Evolutionary conservation across 2,113 vertebrate genomes (phyloP).

Genomic region (Actenoides hombroni): DNA sequence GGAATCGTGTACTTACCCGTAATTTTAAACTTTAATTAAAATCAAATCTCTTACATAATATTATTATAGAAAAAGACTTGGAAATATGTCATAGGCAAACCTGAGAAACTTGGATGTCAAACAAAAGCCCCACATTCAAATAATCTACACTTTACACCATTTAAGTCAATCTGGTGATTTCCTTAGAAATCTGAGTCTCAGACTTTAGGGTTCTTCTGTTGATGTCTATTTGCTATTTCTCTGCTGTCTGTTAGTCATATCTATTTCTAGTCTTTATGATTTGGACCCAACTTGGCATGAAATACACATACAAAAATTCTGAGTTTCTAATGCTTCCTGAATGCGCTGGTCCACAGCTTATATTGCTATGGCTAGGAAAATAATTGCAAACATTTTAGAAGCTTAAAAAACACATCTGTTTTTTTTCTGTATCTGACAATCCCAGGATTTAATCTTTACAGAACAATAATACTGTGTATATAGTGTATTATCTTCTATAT

Average conservation of each 20-base stretch:
- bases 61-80: neutral
- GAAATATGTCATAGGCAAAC: neutral
- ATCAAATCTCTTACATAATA: neutral
- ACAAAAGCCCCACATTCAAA: neutral
- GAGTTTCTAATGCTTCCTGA: neutral
- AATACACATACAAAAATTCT: neutral
- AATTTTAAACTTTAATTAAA: neutral
- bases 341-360: neutral
- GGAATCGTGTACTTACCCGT: neutral
- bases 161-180: neutral
- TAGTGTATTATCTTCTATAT: neutral
- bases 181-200: neutral
- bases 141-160: neutral
- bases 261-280: neutral
- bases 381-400: neutral
- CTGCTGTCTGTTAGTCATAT: neutral
- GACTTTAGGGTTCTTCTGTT: neutral
- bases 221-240: neutral
- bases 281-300: neutral
- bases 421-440: neutral
- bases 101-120: neutral
- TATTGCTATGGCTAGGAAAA: neutral
- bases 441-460: neutral
- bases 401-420: neutral
- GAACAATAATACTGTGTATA: neutral